Conservation (phyloP, 2,888 invertebrate species). For the Ganaspis brasiliensis region DNA sequence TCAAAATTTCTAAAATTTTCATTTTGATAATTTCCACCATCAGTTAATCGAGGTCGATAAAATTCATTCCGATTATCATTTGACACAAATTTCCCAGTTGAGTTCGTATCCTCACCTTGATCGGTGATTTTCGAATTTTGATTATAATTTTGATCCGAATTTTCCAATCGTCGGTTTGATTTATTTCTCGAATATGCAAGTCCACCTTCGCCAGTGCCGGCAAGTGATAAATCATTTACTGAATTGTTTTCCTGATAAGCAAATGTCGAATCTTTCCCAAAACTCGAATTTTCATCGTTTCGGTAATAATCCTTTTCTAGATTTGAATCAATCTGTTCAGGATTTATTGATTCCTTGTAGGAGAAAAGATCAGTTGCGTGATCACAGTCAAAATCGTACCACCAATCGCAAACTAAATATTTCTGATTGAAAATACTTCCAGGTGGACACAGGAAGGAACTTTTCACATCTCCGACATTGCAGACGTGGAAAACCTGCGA, state of each 20-base stretch:
- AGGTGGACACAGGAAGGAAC: conserved; percentile 82
- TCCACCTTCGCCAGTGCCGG: conserved; percentile 64
- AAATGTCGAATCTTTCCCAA: not conserved
- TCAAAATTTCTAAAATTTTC: conserved; percentile 7
- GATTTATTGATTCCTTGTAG: conserved; percentile 61
- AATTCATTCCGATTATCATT: conserved; percentile 8
- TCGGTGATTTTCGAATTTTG: conserved; percentile 12
- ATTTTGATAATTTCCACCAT: conserved; percentile 51
- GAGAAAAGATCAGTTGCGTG: conserved; percentile 64
- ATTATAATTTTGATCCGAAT: conserved; percentile 22
- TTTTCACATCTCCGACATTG: conserved; percentile 80
- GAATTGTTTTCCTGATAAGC: conserved; percentile 39
- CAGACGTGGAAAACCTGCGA: conserved; percentile 82
- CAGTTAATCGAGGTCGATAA: conserved; percentile 51
- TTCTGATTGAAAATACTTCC: conserved; percentile 83
- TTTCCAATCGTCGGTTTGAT: conserved; percentile 35
- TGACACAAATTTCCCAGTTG: conserved; percentile 53
- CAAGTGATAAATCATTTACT: conserved; percentile 65
- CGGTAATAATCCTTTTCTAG: conserved; percentile 43
- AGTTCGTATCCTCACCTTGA: conserved; percentile 30
- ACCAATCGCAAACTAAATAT: conserved; percentile 83
- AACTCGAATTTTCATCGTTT: conserved; percentile 43
- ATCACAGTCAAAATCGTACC: conserved; percentile 82
- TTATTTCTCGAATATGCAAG: conserved; percentile 48
- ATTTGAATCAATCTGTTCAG: conserved; percentile 39